phyloP scores from a whole-genome alignment of 92 coral and sea anemone genomes.

The Palythoa grandiflora region DNA sequence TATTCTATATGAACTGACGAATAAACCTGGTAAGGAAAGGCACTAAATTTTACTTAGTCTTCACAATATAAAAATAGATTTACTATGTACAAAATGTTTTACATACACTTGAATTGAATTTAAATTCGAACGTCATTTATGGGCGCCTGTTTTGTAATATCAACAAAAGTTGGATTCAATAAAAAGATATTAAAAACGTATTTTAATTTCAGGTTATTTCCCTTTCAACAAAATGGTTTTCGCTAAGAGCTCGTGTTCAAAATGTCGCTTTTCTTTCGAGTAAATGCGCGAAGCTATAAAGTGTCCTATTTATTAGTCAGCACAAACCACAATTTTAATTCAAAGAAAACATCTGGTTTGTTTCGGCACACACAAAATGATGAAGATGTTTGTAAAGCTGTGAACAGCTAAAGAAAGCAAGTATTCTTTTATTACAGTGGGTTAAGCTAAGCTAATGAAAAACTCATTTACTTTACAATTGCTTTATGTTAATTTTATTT shows the following conservation, averaged over 20 bases:
- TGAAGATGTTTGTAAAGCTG: conserved; percentile 8
- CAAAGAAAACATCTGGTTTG: too few relatives aligned
- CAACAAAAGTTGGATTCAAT: background rate
- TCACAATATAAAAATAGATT: background rate
- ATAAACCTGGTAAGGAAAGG: background rate
- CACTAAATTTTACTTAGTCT: background rate
- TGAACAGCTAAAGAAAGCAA: conserved; percentile 1
- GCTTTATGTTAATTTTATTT: conserved; percentile 35
- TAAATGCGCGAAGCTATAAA: background rate
- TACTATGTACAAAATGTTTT: background rate
- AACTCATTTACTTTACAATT: conserved; percentile 24
- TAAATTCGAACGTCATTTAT: background rate
- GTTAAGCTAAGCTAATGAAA: conserved; percentile 31
- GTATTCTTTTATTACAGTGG: conserved; percentile 27
- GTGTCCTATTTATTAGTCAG: too few relatives aligned
- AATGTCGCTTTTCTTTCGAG: background rate
- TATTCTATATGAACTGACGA: too few relatives aligned
- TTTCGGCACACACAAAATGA: background rate
- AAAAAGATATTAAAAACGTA: background rate
- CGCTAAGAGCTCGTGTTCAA: background rate
- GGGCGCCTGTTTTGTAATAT: background rate
- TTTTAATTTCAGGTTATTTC: background rate
- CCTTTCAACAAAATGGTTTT: background rate
- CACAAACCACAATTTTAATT: too few relatives aligned
- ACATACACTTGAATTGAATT: background rate